Conservation (phyloP, 2,888 invertebrate genomes). For the Trichopoda pennipes region DNA sequence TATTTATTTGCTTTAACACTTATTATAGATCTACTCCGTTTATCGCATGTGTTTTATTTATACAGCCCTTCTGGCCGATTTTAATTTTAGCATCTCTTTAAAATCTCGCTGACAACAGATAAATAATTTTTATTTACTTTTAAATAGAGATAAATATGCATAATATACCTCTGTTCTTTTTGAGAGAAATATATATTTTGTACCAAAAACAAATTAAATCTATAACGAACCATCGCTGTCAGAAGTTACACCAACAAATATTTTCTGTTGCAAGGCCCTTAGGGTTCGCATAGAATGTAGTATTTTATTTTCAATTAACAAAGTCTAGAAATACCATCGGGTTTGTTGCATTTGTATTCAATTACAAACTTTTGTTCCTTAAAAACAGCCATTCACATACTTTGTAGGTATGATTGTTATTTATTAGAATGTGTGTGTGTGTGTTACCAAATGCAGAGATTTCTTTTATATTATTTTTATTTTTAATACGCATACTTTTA, state of each 20-base stretch:
- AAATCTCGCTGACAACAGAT: too few relatives aligned
- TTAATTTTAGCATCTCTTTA: too few relatives aligned
- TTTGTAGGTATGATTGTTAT: too few relatives aligned
- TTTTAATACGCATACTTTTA: constrained; percentile 15
- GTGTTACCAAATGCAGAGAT: neutral
- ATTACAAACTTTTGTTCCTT: constrained; percentile 6
- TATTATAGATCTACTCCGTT: too few relatives aligned
- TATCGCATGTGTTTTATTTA: too few relatives aligned
- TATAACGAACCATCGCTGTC: neutral
- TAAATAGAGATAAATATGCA: too few relatives aligned
- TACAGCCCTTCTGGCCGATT: too few relatives aligned
- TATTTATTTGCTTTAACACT: too few relatives aligned
- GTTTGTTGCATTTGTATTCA: neutral
- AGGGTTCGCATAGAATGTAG: neutral
- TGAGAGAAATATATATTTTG: too few relatives aligned
- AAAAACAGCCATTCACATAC: neutral
- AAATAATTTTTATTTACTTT: too few relatives aligned
- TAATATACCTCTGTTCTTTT: too few relatives aligned
- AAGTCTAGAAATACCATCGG: constrained; percentile 9
- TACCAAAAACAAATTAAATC: neutral
- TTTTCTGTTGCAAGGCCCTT: constrained; percentile 8
- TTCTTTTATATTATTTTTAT: neutral
- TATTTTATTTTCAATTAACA: constrained; percentile 11
- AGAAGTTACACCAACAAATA: neutral
- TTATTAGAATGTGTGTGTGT: neutral